Conservation (phyloP, 2,113 vertebrate species). For the Pachycephala philippinensis region DNA sequence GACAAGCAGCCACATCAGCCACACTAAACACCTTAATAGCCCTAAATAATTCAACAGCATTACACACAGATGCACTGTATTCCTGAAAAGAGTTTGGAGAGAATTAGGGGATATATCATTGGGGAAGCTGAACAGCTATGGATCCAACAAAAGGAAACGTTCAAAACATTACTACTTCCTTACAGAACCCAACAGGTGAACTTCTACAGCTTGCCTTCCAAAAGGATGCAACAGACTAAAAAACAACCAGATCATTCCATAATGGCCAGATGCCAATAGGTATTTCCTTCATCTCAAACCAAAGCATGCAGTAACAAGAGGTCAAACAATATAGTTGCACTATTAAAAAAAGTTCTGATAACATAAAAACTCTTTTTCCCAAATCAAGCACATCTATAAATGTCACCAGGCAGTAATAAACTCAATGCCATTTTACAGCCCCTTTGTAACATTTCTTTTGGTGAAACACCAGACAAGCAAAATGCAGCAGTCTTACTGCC, state of each 20-base stretch:
- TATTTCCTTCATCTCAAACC: neutral
- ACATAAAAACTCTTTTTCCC: neutral
- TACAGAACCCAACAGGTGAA: neutral
- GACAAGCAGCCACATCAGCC: neutral
- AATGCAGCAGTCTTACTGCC: neutral
- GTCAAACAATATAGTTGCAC: neutral
- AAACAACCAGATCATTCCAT: neutral
- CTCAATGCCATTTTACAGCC: neutral
- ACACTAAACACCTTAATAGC: neutral
- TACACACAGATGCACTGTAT: neutral
- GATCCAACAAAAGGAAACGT: neutral
- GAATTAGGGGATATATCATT: neutral
- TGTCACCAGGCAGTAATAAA: neutral
- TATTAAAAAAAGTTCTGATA: neutral
- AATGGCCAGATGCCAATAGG: neutral
- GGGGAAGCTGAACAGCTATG: neutral
- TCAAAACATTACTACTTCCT: neutral
- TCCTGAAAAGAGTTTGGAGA: neutral
- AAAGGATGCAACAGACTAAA: neutral
- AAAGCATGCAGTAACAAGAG: neutral
- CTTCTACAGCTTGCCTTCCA: neutral
- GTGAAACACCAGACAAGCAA: neutral
- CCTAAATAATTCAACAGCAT: neutral
- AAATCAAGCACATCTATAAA: neutral
- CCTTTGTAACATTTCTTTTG: neutral